These are phyloP conservation scores for Archips crataeganus DNA, from an alignment of 2,888 invertebrate genomes.

Conservation along the genomic window DNA sequence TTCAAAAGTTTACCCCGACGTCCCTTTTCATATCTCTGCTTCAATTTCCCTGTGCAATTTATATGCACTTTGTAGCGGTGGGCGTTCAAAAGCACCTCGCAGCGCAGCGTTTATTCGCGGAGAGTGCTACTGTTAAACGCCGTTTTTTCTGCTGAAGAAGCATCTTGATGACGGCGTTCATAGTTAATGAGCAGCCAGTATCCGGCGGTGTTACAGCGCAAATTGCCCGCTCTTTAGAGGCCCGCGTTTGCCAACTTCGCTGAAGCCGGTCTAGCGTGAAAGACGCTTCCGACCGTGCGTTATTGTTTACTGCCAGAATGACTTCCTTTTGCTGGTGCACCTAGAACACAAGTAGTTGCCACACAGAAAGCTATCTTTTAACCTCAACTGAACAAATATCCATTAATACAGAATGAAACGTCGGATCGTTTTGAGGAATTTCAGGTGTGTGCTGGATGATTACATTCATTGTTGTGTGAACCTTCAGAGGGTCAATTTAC, in stretches of 20 bases:
- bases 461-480: not conserved
- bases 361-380: slow-evolving; percentile 60
- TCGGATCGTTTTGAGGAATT: slow-evolving; percentile 58
- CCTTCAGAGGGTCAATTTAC: too few relatives aligned
- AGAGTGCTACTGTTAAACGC: slow-evolving; percentile 78
- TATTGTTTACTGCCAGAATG: slow-evolving; percentile 81
- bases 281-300: slow-evolving; percentile 76
- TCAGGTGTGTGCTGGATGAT: slow-evolving; percentile 48
- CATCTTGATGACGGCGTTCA: slow-evolving; percentile 83
- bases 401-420: slow-evolving; percentile 58
- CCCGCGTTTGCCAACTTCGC: slow-evolving; percentile 73
- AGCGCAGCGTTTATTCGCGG: slow-evolving; percentile 70
- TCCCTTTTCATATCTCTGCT: slow-evolving; percentile 77
- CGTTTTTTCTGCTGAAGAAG: slow-evolving; percentile 81
- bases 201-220: slow-evolving; percentile 77
- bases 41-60: slow-evolving; percentile 81
- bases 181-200: slow-evolving; percentile 84
- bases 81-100: slow-evolving; percentile 74
- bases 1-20: slow-evolving; percentile 70
- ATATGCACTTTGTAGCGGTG: slow-evolving; percentile 83
- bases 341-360: slow-evolving; percentile 58
- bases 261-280: slow-evolving; percentile 71
- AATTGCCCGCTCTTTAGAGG: slow-evolving; percentile 79
- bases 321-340: slow-evolving; percentile 73
- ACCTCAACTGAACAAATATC: slow-evolving; percentile 52